Conservation (phyloP, 2,113 vertebrate genomes). For the human (Homo sapiens) region GRCh38 chr2:173353501-173354000, state of each 20-base stretch:
- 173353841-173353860: background rate
- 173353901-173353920: background rate
- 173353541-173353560: background rate
- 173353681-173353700: background rate
- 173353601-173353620: conserved; percentile 35
- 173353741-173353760: background rate
- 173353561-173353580: background rate
- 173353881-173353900: background rate
- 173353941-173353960: conserved; percentile 6
- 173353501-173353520: conserved; percentile 5
- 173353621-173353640: background rate
- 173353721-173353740: background rate
- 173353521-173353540: background rate
- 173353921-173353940: background rate
- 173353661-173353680: background rate
- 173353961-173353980: background rate
- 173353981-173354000: background rate
- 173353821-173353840: background rate
- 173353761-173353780: background rate
- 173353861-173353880: conserved; percentile 25
- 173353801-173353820: background rate
- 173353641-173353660: background rate
- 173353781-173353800: background rate
- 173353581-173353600: conserved; percentile 6
- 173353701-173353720: conserved; percentile 20